These are phyloP conservation scores for Apotomis betuletana DNA, from an alignment of 2,888 invertebrate species.

Conservation along the genomic window DNA sequence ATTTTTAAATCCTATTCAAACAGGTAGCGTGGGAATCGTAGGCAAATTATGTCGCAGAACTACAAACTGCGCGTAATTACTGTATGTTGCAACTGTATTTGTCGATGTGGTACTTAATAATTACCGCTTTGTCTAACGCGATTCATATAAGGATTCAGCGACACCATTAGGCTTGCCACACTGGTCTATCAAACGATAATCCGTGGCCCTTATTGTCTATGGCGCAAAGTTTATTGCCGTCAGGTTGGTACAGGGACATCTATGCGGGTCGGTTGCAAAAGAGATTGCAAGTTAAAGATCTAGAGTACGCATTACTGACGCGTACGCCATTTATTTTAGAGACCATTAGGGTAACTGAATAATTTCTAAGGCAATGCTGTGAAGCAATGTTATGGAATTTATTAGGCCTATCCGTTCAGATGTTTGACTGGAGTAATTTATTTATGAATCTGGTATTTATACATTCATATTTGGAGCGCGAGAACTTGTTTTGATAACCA, in stretches of 20 bases:
- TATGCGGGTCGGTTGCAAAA: slow-evolving; percentile 56
- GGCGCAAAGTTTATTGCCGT: slow-evolving; percentile 45
- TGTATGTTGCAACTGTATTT: slow-evolving; percentile 13
- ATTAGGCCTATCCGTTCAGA: not conserved
- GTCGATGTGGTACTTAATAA: slow-evolving; percentile 18
- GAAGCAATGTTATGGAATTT: slow-evolving; percentile 9
- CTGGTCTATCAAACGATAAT: slow-evolving; percentile 13
- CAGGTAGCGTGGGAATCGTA: slow-evolving; percentile 12
- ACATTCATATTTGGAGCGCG: slow-evolving; percentile 1
- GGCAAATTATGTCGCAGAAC: not conserved
- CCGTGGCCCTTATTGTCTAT: slow-evolving; percentile 43
- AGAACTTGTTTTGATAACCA: not conserved
- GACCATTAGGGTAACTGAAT: slow-evolving; percentile 13
- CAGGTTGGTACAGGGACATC: slow-evolving; percentile 50
- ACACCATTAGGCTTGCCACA: slow-evolving; percentile 41
- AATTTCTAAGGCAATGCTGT: slow-evolving; percentile 3
- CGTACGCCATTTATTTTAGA: slow-evolving; percentile 21
- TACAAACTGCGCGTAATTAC: slow-evolving; percentile 8
- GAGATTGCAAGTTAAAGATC: slow-evolving; percentile 27
- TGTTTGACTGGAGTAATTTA: not conserved
- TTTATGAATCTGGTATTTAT: not conserved
- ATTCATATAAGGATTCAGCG: slow-evolving; percentile 44
- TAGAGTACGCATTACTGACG: slow-evolving; percentile 24
- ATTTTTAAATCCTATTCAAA: slow-evolving; percentile 2
- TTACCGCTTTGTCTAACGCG: slow-evolving; percentile 23